Base-by-base conservation (phyloP, 1,140 invertebrate genomes). In the Heliconius nattereri region DNA sequence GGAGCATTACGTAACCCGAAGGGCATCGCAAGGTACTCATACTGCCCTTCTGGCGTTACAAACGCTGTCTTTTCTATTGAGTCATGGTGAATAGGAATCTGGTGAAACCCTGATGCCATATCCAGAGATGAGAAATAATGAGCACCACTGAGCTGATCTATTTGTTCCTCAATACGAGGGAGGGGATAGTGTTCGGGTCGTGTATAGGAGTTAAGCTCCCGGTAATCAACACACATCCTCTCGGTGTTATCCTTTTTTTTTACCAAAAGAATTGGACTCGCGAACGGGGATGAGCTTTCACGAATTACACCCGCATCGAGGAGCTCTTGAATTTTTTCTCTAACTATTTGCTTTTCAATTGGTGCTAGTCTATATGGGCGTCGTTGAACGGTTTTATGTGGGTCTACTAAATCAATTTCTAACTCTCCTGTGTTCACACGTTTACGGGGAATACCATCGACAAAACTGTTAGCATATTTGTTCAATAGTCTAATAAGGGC, bases 41-140 rank as follows among this genome's bases (percentile, higher is more conserved):
- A 78, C 23, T 78, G 76, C 23, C 70, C 76, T 32, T 78, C 71
- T 7, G 45, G 26, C 19, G 71, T 52, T 29, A 54, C 40, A 26
- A 78, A 71, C 8, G 76, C 70, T 35, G 76, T 78, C 49, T 73
- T 78, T 70, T 78, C 76, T n/a, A 78, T 9, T 29, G 71, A 78
- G 13, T 78, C 76, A 37, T 23, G 40, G 40, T 73, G 71, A 49
- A 78, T 71, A 54, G 35, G 35, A n/a, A 78, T 73, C 35, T 78
- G 71, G 49, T 78, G 76, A 29, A 72, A 78, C 8, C 76, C 76
- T 19, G 76, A 71, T 11, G 76, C 76, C 76, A 77, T 77, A 20
- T 77, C 76, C 1, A 77, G n/a, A 2, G 60, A 40, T 16, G 35
- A 71, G 40, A 77, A 77, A 40, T 35, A 76, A 26, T 49, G 32